Evolutionary conservation across 2,888 invertebrate genomes (phyloP).

Genomic region (Pseudoips prasinana): DNA sequence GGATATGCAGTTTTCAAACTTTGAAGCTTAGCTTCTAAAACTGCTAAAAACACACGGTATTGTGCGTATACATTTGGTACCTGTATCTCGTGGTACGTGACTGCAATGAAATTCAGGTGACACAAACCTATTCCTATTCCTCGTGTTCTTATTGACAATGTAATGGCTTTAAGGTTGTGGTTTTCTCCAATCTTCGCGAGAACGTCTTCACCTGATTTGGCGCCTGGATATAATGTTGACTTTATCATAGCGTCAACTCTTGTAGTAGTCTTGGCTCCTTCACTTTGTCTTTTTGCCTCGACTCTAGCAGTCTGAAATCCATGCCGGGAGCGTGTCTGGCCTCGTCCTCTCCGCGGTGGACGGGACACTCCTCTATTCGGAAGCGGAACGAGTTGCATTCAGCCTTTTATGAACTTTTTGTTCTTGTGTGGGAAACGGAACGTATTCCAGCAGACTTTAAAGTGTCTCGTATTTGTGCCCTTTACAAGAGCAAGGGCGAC

Average conservation of each 20-base stretch:
- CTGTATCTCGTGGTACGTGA: constrained; percentile 5
- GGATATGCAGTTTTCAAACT: constrained; percentile 10
- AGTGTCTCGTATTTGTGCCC: too few species aligned
- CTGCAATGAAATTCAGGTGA: constrained; percentile 5
- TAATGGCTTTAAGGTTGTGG: constrained; percentile 4
- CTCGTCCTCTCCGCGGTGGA: not conserved
- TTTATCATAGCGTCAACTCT: not conserved
- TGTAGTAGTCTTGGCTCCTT: not conserved
- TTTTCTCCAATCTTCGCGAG: constrained; percentile 3
- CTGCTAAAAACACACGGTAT: constrained; percentile 8
- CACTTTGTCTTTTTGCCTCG: not conserved
- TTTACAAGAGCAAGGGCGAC: too few species aligned
- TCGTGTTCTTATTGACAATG: constrained; percentile 3
- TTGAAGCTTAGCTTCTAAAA: constrained; percentile 13
- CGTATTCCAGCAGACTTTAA: too few species aligned
- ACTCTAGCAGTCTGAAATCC: not conserved
- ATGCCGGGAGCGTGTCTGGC: not conserved
- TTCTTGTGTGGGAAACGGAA: too few species aligned
- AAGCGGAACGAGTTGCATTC: too few species aligned
- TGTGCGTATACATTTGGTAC: constrained; percentile 7
- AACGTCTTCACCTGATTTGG: constrained; percentile 3
- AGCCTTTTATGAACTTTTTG: too few species aligned
- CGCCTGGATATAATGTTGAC: constrained; percentile 1
- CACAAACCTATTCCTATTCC: constrained; percentile 5
- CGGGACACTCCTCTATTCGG: too few species aligned